phyloP scores from a whole-genome alignment of 1,140 invertebrate genomes.

The Paraescarpia echinospica region DNA sequence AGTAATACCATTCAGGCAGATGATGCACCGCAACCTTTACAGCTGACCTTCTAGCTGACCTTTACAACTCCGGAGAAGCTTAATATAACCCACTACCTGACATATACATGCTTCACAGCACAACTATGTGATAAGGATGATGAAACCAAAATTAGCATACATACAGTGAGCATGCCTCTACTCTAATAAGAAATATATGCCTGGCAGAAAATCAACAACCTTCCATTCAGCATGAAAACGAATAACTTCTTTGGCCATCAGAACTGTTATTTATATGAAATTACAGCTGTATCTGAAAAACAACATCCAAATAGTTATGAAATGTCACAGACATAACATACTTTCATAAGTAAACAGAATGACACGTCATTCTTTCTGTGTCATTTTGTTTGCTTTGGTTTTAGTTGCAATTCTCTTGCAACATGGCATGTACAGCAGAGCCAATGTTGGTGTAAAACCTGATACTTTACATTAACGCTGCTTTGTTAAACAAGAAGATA shows the following conservation, averaged over 20 bases:
- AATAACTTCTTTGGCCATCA: not conserved
- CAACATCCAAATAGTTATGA: not conserved
- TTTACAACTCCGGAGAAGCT: not conserved
- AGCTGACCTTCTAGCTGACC: not conserved
- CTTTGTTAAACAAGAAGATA: not conserved
- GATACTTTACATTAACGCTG: not conserved
- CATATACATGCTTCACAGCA: not conserved
- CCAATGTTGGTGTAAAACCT: not conserved
- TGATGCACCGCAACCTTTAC: not conserved
- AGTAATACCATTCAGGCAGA: not conserved
- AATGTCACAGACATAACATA: not conserved
- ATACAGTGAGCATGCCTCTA: not conserved
- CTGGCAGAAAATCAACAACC: not conserved
- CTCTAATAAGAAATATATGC: not conserved
- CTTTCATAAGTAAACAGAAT: not conserved
- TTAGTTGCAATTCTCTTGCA: not conserved
- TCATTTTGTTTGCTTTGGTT: not conserved
- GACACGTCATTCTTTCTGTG: not conserved
- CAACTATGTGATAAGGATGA: too few relatives aligned
- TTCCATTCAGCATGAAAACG: not conserved
- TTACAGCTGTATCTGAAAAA: not conserved
- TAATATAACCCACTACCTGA: not conserved
- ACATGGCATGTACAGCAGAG: not conserved
- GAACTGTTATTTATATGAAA: not conserved
- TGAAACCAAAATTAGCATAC: too few relatives aligned